A percentile compares a stretch with the other conserved stretches of the same genome.
phyloP scores from a whole-genome alignment of 1,140 invertebrate species.

The Pseudomyrmex concolor region DNA sequence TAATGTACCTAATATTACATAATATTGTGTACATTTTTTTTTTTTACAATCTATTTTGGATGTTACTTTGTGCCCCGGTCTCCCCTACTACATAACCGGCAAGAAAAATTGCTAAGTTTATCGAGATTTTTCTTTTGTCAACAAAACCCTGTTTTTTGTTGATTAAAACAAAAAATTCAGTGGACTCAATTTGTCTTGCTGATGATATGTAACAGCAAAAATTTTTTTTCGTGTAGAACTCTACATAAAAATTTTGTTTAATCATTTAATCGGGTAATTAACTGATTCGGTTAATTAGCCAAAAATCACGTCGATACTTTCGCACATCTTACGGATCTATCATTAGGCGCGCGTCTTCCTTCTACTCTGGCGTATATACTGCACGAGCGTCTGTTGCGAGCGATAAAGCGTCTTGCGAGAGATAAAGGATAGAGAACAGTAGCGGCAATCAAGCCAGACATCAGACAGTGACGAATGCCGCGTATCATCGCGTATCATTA shows the following conservation, averaged over 20 bases:
- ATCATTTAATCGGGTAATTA: slow-evolving; percentile 39
- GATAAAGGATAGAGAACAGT: slow-evolving; percentile 81
- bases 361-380: slow-evolving; percentile 21
- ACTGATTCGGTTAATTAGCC: slow-evolving; percentile 24
- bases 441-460: slow-evolving; percentile 82
- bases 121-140: no score
- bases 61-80: no score
- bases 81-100: no score
- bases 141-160: no score
- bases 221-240: not conserved
- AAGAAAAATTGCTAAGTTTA: no score
- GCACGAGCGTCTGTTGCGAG: slow-evolving; percentile 56
- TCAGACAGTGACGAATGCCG: slow-evolving; percentile 83
- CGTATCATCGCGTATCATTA: slow-evolving; percentile 83
- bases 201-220: no score
- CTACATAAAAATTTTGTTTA: slow-evolving; percentile 9
- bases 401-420: no score
- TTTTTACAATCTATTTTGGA: no score
- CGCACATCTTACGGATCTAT: slow-evolving; percentile 45
- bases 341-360: slow-evolving; percentile 41
- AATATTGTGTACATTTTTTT: no score
- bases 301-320: slow-evolving; percentile 30
- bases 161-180: no score
- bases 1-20: no score
- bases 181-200: no score